phyloP scores from a whole-genome alignment of 2,888 invertebrate genomes.

The Portevinia maculata region DNA sequence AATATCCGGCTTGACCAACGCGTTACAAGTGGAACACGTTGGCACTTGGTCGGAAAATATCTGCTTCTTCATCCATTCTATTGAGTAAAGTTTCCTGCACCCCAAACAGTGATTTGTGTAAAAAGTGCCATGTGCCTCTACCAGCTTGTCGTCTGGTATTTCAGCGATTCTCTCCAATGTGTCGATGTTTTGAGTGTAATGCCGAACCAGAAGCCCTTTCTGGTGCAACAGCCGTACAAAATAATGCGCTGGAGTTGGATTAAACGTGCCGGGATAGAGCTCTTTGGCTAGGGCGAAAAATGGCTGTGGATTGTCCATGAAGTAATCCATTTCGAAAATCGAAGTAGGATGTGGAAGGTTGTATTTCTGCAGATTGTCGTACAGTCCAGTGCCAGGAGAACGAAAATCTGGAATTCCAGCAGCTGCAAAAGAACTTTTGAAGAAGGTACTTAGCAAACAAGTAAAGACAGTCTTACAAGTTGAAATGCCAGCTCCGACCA shows the following conservation, averaged over 20 bases:
- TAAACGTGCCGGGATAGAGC: constrained; percentile 92
- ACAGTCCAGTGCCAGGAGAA: constrained; percentile 95
- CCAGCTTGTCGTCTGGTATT: constrained; percentile 91
- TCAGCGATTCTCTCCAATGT: constrained; percentile 94
- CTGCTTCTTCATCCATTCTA: constrained; percentile 94
- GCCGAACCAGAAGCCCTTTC: constrained; percentile 89
- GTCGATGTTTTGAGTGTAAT: constrained; percentile 97
- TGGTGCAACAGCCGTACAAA: constrained; percentile 93
- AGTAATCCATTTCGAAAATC: constrained; percentile 95
- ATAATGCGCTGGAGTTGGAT: constrained; percentile 95
- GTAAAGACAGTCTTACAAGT: constrained; percentile 88
- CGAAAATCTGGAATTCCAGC: constrained; percentile 97
- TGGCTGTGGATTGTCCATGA: constrained; percentile 93
- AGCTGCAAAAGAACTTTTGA: constrained; percentile 75
- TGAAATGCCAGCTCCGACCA: constrained; percentile 98
- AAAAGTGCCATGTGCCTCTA: constrained; percentile 98
- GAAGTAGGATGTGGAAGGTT: constrained; percentile 95
- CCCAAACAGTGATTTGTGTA: constrained; percentile 92
- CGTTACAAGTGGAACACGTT: constrained; percentile 89
- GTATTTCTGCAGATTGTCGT: constrained; percentile 95
- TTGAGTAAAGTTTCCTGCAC: constrained; percentile 88
- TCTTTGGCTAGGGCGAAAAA: constrained; percentile 96
- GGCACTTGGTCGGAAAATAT: constrained; percentile 90
- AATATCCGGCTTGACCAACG: constrained; percentile 96
- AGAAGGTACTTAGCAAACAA: not conserved